These are phyloP conservation scores for Decapterus maruadsi DNA, from an alignment of 2,797 vertebrate genomes.

Conservation along the genomic window DNA sequence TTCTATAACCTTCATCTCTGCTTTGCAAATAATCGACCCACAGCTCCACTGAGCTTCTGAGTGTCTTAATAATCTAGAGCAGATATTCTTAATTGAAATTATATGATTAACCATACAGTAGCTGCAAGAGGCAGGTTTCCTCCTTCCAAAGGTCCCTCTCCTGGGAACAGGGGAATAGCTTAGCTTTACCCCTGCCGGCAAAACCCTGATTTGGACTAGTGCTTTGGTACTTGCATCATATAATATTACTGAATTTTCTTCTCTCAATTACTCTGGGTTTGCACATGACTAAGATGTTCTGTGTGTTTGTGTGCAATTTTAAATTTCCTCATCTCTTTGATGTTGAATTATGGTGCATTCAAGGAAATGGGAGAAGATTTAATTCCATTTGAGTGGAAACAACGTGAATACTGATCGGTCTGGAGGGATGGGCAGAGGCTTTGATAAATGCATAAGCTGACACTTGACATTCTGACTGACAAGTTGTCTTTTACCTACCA, in stretches of 20 bases:
- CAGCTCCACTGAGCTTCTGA: constrained; percentile 45
- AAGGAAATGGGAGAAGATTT: constrained; percentile 46
- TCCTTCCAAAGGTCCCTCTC: constrained; percentile 26
- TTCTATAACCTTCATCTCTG: constrained; percentile 42
- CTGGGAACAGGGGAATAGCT: constrained; percentile 45
- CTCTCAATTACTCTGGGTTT: constrained; percentile 21
- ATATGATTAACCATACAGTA: constrained; percentile 61
- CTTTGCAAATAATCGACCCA: constrained; percentile 44
- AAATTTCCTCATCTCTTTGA: constrained; percentile 45
- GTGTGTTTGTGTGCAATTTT: not conserved
- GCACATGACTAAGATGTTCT: constrained; percentile 7
- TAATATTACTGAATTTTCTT: constrained; percentile 27
- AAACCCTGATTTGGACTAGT: constrained; percentile 43
- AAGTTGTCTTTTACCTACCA: constrained; percentile 40
- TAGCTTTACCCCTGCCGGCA: constrained; percentile 38
- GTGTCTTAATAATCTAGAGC: constrained; percentile 46
- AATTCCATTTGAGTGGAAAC: constrained; percentile 38
- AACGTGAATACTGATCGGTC: constrained; percentile 29
- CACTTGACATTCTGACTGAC: constrained; percentile 55
- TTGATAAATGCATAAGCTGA: constrained; percentile 55
- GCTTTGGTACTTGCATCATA: constrained; percentile 33
- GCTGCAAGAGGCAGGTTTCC: constrained; percentile 50
- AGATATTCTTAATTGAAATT: constrained; percentile 71
- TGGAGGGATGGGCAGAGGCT: constrained; percentile 35
- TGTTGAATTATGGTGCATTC: constrained; percentile 49